phyloP scores from a whole-genome alignment of 1,140 invertebrate species.

The Medauroidea extradentata region DNA sequence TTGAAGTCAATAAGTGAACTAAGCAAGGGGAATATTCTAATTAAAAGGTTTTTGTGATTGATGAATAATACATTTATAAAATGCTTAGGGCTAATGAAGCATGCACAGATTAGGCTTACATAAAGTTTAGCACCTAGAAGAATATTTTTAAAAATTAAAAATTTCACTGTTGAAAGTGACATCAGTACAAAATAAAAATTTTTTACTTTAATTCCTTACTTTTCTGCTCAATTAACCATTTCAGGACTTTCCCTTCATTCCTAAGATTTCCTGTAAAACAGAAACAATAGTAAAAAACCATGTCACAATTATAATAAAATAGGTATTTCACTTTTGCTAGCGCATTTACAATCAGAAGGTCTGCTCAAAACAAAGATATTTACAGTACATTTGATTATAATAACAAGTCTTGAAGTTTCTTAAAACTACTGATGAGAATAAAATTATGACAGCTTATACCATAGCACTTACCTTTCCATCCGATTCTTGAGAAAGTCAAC shows the following conservation, averaged over 20 bases:
- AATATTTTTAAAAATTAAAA: not conserved
- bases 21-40: too few relatives aligned
- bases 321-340: not conserved
- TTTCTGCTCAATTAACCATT: constrained; percentile 92
- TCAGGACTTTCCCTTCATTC: constrained; percentile 91
- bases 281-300: not conserved
- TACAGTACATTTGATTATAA: too few relatives aligned
- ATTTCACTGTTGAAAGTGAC: not conserved
- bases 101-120: not conserved
- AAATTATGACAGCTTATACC: too few relatives aligned
- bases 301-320: not conserved
- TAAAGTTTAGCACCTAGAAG: not conserved
- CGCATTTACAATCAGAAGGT: too few relatives aligned
- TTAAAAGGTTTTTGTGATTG: too few relatives aligned
- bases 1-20: too few relatives aligned
- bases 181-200: not conserved
- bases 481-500: too few relatives aligned
- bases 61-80: too few relatives aligned
- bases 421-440: too few relatives aligned
- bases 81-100: not conserved
- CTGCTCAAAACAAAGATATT: too few relatives aligned
- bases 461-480: too few relatives aligned
- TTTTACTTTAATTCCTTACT: constrained; percentile 66
- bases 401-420: too few relatives aligned
- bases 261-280: constrained; percentile 82